phyloP scores from a whole-genome alignment of 2,113 vertebrate genomes.

The Cochlearius cochlearius region DNA sequence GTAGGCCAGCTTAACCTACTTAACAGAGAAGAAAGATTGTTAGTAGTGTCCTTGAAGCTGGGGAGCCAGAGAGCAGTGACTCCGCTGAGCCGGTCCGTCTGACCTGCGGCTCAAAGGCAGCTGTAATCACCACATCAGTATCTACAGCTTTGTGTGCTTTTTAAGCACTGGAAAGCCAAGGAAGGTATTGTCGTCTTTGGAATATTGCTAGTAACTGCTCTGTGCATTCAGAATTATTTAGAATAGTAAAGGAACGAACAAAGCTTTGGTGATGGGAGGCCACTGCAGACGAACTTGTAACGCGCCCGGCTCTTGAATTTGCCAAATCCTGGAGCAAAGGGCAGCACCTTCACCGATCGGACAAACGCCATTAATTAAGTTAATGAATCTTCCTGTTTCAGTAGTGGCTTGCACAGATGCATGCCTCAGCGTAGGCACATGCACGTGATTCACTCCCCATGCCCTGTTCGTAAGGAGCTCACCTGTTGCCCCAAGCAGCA shows the following conservation, averaged over 20 bases:
- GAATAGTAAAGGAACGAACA: background rate
- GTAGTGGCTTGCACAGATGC: background rate
- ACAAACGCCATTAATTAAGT: background rate
- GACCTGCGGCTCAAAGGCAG: background rate
- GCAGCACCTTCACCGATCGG: background rate
- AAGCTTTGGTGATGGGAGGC: background rate
- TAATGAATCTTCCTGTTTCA: background rate
- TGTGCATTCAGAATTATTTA: background rate
- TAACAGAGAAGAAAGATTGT: constrained; percentile 66
- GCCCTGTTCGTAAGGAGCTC: background rate
- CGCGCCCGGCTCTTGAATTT: background rate
- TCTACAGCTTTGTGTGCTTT: background rate
- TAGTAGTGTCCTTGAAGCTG: constrained; percentile 66
- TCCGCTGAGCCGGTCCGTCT: constrained; percentile 18
- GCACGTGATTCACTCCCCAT: background rate
- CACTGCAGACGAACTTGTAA: background rate
- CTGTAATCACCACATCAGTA: background rate
- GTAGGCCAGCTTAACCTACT: constrained; percentile 67
- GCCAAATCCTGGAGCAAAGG: background rate
- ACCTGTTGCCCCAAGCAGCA: background rate
- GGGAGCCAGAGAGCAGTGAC: constrained; percentile 13
- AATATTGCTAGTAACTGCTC: background rate
- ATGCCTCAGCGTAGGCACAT: background rate
- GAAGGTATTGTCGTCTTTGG: background rate
- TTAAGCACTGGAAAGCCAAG: background rate